These are phyloP conservation scores for Dermatophagoides farinae DNA, from an alignment of 1,140 invertebrate species.

Conservation along the genomic window DNA sequence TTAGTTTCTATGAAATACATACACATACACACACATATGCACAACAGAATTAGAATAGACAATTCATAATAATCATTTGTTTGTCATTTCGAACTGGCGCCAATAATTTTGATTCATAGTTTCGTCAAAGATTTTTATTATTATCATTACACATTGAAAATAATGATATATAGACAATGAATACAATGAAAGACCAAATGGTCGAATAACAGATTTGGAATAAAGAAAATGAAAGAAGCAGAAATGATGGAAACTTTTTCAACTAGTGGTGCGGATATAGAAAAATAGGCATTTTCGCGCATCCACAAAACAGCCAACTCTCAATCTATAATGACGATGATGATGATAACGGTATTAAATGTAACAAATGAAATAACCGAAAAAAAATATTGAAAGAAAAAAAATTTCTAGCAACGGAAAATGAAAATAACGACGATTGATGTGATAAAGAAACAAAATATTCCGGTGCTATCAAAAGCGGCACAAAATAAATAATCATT, in stretches of 20 bases:
- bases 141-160: background rate
- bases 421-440: too few relatives aligned
- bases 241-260: background rate
- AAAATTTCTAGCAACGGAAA: background rate
- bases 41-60: too few relatives aligned
- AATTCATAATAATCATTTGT: background rate
- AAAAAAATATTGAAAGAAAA: background rate
- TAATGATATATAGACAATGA: background rate
- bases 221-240: background rate
- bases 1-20: background rate
- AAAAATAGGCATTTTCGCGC: background rate
- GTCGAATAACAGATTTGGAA: background rate
- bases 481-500: too few relatives aligned
- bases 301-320: background rate
- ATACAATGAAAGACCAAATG: background rate
- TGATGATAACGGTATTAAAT: background rate
- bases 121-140: background rate
- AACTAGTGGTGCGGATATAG: background rate
- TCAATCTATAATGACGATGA: background rate
- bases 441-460: too few relatives aligned
- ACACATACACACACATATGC: too few relatives aligned
- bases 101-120: background rate
- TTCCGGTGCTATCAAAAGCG: too few relatives aligned
- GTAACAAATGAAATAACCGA: background rate
- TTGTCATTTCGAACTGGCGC: background rate